Evolutionary conservation across 2,888 invertebrate species (phyloP).

Genomic region (Ennomos erosarius): DNA sequence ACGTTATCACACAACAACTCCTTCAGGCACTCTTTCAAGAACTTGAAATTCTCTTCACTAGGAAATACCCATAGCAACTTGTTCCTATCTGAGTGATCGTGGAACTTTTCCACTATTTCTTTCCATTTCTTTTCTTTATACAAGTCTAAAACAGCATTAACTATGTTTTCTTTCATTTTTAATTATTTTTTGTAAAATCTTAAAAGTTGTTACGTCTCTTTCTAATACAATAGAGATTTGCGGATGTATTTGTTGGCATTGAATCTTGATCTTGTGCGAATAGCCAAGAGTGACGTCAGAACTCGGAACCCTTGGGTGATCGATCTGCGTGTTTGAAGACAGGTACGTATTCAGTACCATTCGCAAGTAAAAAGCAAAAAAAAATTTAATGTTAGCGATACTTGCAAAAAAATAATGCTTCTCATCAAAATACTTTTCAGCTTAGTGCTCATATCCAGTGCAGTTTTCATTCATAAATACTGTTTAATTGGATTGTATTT

Average conservation of each 20-base stretch:
- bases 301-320: slow-evolving; percentile 43
- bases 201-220: neutral
- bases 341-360: slow-evolving; percentile 49
- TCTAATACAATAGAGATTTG: slow-evolving; percentile 21
- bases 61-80: slow-evolving; percentile 91
- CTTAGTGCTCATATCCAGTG: too few relatives aligned
- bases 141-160: slow-evolving; percentile 65
- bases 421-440: too few relatives aligned
- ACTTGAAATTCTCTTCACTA: slow-evolving; percentile 86
- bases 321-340: slow-evolving; percentile 49
- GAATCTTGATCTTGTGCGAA: slow-evolving; percentile 46
- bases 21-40: slow-evolving; percentile 78
- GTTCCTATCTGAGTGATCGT: slow-evolving; percentile 79
- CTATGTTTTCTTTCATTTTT: slow-evolving; percentile 69
- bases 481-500: too few relatives aligned
- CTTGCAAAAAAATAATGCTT: too few relatives aligned
- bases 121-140: slow-evolving; percentile 78
- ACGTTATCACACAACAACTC: slow-evolving; percentile 78
- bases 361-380: too few relatives aligned
- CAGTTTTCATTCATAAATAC: too few relatives aligned
- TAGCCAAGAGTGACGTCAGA: slow-evolving; percentile 35
- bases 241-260: slow-evolving; percentile 40
- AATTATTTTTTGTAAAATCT: neutral
- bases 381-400: too few relatives aligned
- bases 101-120: slow-evolving; percentile 72